These are phyloP conservation scores for Mythimna vitellina DNA, from an alignment of 2,888 invertebrate genomes.

Conservation along the genomic window DNA sequence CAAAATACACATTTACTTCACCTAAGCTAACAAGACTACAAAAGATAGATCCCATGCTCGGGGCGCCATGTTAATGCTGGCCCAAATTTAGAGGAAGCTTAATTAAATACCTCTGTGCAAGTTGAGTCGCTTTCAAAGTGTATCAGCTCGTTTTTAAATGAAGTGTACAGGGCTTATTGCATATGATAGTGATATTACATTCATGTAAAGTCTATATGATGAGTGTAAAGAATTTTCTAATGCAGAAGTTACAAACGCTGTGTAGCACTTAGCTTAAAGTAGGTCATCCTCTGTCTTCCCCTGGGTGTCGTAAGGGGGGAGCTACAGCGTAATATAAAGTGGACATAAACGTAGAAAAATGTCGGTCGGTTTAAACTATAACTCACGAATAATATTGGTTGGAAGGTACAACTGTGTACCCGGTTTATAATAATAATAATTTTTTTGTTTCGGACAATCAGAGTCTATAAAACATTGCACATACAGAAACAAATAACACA, in stretches of 20 bases:
- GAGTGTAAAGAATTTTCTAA: slow-evolving; percentile 33
- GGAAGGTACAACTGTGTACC: slow-evolving; percentile 3
- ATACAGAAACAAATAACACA: too few relatives aligned
- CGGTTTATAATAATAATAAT: neutral
- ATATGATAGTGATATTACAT: slow-evolving; percentile 23
- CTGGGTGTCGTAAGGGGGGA: slow-evolving; percentile 51
- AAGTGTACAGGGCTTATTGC: slow-evolving; percentile 10
- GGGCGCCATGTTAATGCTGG: slow-evolving; percentile 62
- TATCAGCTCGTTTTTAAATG: slow-evolving; percentile 50
- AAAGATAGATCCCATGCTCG: slow-evolving; percentile 58
- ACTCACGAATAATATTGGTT: slow-evolving; percentile 44
- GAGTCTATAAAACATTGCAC: too few relatives aligned
- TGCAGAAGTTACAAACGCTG: slow-evolving; percentile 47
- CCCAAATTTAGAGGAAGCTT: slow-evolving; percentile 67
- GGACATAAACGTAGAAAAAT: slow-evolving; percentile 52
- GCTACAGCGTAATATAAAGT: slow-evolving; percentile 45
- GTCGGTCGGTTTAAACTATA: slow-evolving; percentile 36
- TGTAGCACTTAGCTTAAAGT: slow-evolving; percentile 42
- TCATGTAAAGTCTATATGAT: slow-evolving; percentile 28
- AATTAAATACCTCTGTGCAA: slow-evolving; percentile 70
- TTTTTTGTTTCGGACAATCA: too few relatives aligned
- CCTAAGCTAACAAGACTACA: slow-evolving; percentile 67
- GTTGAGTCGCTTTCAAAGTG: slow-evolving; percentile 45
- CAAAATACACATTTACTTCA: slow-evolving; percentile 61
- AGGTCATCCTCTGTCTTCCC: slow-evolving; percentile 53